Base-by-base conservation (phyloP, 1,140 invertebrate species). In the Eufriesea mexicana region DNA sequence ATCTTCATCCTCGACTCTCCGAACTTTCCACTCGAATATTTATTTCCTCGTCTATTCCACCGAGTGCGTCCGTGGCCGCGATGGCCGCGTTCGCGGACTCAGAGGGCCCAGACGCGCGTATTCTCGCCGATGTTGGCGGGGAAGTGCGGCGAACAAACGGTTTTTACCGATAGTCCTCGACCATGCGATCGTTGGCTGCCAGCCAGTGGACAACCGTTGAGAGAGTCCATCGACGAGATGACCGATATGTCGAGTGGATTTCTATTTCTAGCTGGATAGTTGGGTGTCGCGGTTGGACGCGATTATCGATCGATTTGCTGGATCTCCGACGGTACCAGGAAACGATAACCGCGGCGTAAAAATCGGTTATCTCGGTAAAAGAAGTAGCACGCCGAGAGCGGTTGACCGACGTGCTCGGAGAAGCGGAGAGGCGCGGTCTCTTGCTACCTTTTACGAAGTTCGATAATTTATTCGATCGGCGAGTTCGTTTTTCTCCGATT, bases 1-100 rank as follows among this genome's bases (percentile, higher is more conserved):
- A 84, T 83, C 64, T 84, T 70, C 62, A n/a, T 67, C 10, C 57
- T n/a, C 42, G 7, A 47, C 51, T 82, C 70, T 47, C 42, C n/a
- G 14, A 28, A 67, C n/a, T 45, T 82, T 76, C 49, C 55, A 59
- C 73, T 61, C 47, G 18, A 62, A 68, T 78, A 54, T 67, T 54
- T 70, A 67, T 78, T 54, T 83, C 35, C 18, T 59, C 28, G 7
- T 20, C 25, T 18, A n/a, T 66, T 55, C 35, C 23, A 59, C 8
- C 23, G 64, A 54, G 23, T 45, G 18, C 23, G 35, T 47, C 47
- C 42, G 61, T 45, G 42, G 42, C 10, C 25, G 8, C 35, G 35
- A 45, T 23, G 2, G 35, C 18, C 5, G 20, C 7, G 35, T 4
- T 59, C 57, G 23, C 12, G 16, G 12, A 18, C 5, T 16, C 14